Percentiles rank a stretch among this genome's conserved stretches.
Evolutionary conservation across 2,888 invertebrate genomes (phyloP).

Genomic region (Synergus umbraculus): DNA sequence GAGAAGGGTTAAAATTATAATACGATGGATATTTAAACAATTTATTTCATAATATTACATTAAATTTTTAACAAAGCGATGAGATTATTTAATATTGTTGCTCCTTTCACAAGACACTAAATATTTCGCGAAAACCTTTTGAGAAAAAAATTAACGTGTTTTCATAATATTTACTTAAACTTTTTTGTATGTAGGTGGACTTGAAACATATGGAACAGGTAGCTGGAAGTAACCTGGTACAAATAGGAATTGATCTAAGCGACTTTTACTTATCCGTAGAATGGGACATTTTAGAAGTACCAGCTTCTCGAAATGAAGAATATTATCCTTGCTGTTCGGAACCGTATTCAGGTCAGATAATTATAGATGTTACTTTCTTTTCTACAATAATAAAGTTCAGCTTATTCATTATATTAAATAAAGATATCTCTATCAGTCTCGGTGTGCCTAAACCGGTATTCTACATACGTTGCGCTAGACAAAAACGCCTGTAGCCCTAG

Average conservation of each 20-base stretch:
- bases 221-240: slow-evolving; percentile 91
- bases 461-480: too few relatives aligned
- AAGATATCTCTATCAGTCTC: too few relatives aligned
- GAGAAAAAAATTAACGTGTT: background rate
- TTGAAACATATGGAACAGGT: slow-evolving; percentile 91
- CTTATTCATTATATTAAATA: too few relatives aligned
- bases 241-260: slow-evolving; percentile 93
- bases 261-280: slow-evolving; percentile 98
- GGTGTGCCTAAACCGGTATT: too few relatives aligned
- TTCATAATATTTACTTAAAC: background rate
- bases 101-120: too few relatives aligned
- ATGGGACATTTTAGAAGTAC: slow-evolving; percentile 98
- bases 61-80: too few relatives aligned
- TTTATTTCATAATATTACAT: too few relatives aligned
- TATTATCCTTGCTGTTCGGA: slow-evolving; percentile 93
- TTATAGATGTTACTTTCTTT: background rate
- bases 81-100: too few relatives aligned
- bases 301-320: slow-evolving; percentile 93
- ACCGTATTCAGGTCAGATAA: slow-evolving; percentile 88
- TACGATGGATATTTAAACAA: too few relatives aligned
- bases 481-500: too few relatives aligned
- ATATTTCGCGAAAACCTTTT: too few relatives aligned
- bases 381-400: background rate
- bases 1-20: too few relatives aligned
- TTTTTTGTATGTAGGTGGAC: slow-evolving; percentile 83